A percentile compares a stretch with the other conserved stretches of the same genome.
phyloP scores from a whole-genome alignment of 2,888 invertebrate genomes.

The Limnephilus auricula region DNA sequence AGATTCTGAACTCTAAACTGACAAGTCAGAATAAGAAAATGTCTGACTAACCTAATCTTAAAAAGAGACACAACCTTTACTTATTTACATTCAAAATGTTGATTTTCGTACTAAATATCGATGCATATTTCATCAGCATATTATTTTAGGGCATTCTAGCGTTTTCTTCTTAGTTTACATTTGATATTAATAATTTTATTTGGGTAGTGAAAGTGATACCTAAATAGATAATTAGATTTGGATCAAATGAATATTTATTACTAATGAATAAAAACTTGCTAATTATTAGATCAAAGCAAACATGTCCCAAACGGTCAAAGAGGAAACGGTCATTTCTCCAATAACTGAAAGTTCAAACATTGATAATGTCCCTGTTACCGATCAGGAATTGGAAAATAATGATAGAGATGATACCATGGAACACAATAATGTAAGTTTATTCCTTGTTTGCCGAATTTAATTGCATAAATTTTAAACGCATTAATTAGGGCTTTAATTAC shows the following conservation, averaged over 20 bases:
- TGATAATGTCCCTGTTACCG: constrained; percentile 4
- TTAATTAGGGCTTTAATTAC: not conserved
- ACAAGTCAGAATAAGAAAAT: constrained; percentile 30
- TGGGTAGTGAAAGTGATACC: constrained; percentile 16
- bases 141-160: not conserved
- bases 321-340: not conserved
- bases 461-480: not conserved
- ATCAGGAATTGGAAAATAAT: constrained; percentile 12
- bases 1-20: constrained; percentile 1
- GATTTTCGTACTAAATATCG: not conserved
- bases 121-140: not conserved
- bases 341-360: constrained; percentile 22
- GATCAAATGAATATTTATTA: not conserved
- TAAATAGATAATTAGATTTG: not conserved
- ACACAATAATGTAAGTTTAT: constrained; percentile 14
- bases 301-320: constrained; percentile 19
- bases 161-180: not conserved
- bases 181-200: not conserved
- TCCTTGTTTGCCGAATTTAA: not conserved
- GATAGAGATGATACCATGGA: not conserved
- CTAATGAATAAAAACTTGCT: not conserved
- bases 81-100: constrained; percentile 13
- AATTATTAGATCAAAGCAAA: not conserved
- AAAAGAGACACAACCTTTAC: constrained; percentile 46
- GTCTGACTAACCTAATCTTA: constrained; percentile 52